phyloP scores from a whole-genome alignment of 2,113 vertebrate genomes.

The Corythornis vintsioides region DNA sequence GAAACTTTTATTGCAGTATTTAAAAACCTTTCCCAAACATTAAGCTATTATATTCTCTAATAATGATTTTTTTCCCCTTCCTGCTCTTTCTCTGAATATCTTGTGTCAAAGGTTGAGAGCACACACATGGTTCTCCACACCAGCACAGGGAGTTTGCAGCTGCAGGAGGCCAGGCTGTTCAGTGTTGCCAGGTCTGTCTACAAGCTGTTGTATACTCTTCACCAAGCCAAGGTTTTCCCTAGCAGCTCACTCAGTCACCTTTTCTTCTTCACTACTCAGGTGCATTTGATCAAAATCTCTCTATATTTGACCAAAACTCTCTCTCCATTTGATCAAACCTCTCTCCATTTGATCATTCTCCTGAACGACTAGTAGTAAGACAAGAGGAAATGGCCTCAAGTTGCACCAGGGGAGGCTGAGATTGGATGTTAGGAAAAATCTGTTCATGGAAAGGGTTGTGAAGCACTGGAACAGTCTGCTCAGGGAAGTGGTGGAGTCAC shows the following conservation, averaged over 20 bases:
- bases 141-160: neutral
- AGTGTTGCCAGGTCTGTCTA: neutral
- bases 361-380: neutral
- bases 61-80: neutral
- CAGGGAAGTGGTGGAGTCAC: neutral
- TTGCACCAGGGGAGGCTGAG: neutral
- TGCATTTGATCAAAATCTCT: neutral
- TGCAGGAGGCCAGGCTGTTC: neutral
- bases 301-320: neutral
- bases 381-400: neutral
- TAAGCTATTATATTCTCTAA: neutral
- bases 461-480: neutral
- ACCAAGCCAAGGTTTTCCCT: neutral
- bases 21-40: slow-evolving; percentile 20
- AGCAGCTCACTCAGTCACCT: neutral
- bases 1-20: slow-evolving; percentile 32
- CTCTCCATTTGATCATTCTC: too few species aligned
- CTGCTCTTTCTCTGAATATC: slow-evolving; percentile 24
- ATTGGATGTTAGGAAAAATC: neutral
- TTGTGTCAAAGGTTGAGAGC: neutral
- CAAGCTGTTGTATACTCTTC: neutral
- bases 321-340: too few species aligned
- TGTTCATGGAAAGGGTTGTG: neutral
- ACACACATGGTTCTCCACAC: neutral
- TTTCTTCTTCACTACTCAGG: neutral